Percentiles rank a stretch among this genome's conserved stretches.
phyloP scores from a whole-genome alignment of 2,797 vertebrate species.

The Galaxias olidus region DNA sequence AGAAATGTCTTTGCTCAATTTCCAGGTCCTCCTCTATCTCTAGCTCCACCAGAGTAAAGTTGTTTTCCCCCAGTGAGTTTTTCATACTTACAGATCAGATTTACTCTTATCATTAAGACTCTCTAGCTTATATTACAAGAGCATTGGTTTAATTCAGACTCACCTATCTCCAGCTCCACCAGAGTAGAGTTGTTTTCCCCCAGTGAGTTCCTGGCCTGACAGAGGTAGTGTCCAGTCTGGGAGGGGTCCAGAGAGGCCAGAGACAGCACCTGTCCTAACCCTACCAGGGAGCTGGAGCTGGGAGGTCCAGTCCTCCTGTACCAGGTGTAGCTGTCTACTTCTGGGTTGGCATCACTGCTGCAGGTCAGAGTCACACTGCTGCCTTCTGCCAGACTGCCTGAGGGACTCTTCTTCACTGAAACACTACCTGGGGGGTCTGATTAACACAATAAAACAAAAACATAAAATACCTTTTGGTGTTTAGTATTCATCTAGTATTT shows the following conservation, averaged over 20 bases:
- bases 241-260: slow-evolving; percentile 30
- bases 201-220: slow-evolving; percentile 38
- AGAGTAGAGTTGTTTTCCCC: slow-evolving; percentile 44
- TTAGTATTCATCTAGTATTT: too few species aligned
- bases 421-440: not conserved
- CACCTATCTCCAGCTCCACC: too few species aligned
- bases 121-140: too few species aligned
- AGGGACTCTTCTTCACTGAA: slow-evolving; percentile 12
- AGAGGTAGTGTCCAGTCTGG: slow-evolving; percentile 49
- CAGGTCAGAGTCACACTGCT: slow-evolving; percentile 54
- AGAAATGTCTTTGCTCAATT: too few species aligned
- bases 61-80: slow-evolving; percentile 41
- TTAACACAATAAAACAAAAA: too few species aligned
- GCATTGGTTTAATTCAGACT: too few species aligned
- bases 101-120: too few species aligned
- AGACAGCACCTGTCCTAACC: slow-evolving; percentile 44
- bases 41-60: slow-evolving; percentile 42
- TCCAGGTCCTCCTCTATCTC: too few species aligned
- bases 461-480: too few species aligned
- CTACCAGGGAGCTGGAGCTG: slow-evolving; percentile 21
- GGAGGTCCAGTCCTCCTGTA: slow-evolving; percentile 24
- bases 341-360: slow-evolving; percentile 53
- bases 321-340: slow-evolving; percentile 55
- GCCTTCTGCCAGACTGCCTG: slow-evolving; percentile 16
- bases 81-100: too few species aligned